phyloP scores from a whole-genome alignment of 2,797 vertebrate species.

The Morelia viridis region DNA sequence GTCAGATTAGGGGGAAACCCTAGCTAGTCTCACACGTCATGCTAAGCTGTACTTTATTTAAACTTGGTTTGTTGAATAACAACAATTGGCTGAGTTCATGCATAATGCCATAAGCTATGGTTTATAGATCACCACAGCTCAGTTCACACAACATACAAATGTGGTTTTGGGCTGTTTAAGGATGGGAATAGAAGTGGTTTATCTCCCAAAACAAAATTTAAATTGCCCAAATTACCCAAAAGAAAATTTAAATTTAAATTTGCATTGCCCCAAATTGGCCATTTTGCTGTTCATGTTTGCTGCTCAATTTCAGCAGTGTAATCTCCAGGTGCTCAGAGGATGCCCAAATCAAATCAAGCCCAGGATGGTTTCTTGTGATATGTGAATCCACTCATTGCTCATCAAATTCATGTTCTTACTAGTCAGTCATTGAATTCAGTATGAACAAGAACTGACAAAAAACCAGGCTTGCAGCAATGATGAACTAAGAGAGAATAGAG shows the following conservation, averaged over 20 bases:
- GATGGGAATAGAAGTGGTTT: not conserved
- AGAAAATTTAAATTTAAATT: not conserved
- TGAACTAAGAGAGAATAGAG: not conserved
- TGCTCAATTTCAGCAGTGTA: not conserved
- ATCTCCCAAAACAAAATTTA: not conserved
- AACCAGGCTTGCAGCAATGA: not conserved
- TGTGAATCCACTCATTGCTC: too few species aligned
- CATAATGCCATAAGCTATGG: not conserved
- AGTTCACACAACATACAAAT: not conserved
- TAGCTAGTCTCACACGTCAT: not conserved
- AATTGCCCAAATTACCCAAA: not conserved
- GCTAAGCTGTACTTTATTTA: not conserved
- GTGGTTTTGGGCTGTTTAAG: not conserved
- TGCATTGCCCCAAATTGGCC: not conserved
- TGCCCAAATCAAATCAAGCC: too few species aligned
- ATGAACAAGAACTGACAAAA: not conserved
- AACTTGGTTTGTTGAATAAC: not conserved
- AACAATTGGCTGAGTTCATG: not conserved
- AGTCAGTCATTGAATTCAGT: not conserved
- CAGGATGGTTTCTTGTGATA: too few species aligned
- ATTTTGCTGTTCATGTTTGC: not conserved
- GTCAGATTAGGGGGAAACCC: not conserved
- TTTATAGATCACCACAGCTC: not conserved
- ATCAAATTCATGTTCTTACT: not conserved
- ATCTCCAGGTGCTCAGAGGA: not conserved